Conservation (phyloP, 2,113 vertebrate species). For the Triplophysa siluroides region DNA sequence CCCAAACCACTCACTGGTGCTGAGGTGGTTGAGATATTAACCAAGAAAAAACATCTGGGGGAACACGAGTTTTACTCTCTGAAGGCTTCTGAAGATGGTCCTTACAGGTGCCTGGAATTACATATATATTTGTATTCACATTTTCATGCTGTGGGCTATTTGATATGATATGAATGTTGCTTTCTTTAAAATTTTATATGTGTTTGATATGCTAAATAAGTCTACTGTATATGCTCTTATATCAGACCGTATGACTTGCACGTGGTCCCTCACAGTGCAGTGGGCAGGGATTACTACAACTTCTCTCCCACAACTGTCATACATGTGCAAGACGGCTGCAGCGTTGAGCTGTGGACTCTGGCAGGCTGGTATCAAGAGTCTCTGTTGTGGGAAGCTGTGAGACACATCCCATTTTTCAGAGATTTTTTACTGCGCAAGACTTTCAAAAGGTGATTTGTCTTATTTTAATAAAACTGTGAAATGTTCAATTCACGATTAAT, state of each 20-base stretch:
- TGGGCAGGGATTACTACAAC: conserved; percentile 76
- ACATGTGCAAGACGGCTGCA: conserved; percentile 71
- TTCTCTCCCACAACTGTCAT: conserved; percentile 76
- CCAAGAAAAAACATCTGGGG: conserved; percentile 29
- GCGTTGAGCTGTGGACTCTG: conserved; percentile 66
- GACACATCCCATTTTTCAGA: conserved; percentile 75
- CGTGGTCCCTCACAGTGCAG: conserved; percentile 64
- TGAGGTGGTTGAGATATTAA: conserved; percentile 40
- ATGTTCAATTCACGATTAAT: no score
- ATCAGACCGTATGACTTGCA: conserved; percentile 78
- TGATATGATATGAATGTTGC: no score
- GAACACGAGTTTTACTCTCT: conserved; percentile 33
- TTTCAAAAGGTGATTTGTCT: conserved; percentile 68
- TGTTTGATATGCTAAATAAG: background rate
- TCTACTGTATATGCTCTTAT: conserved; percentile 18
- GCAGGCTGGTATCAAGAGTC: conserved; percentile 76
- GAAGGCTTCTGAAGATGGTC: conserved; percentile 31
- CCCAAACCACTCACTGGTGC: conserved; percentile 24
- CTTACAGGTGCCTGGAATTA: conserved; percentile 41
- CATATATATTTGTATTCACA: background rate
- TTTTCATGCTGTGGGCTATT: background rate
- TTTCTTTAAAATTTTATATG: no score
- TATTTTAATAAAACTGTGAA: background rate
- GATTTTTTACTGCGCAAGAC: conserved; percentile 71
- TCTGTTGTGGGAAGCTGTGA: conserved; percentile 73